Conservation (phyloP, 2,888 invertebrate genomes). For the Flexamia atlantica region DNA sequence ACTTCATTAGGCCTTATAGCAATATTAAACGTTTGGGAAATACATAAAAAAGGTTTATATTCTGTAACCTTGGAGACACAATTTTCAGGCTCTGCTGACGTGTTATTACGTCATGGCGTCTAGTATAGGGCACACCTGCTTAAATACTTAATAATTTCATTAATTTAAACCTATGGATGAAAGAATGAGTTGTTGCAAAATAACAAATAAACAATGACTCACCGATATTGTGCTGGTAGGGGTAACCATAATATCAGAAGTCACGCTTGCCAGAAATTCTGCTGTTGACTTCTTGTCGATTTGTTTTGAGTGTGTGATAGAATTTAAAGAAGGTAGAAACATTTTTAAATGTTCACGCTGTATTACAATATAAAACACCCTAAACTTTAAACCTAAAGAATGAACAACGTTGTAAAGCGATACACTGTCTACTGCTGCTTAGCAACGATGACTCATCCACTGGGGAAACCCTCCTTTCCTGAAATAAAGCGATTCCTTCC, state of each 20-base stretch:
- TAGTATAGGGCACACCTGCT: slow-evolving; percentile 50
- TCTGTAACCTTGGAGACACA: slow-evolving; percentile 27
- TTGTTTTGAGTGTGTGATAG: slow-evolving; percentile 48
- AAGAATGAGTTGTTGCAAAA: not conserved
- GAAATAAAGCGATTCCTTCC: slow-evolving; percentile 60
- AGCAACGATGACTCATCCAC: slow-evolving; percentile 62
- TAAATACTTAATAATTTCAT: not conserved
- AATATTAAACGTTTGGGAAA: too few relatives aligned
- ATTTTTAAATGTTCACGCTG: slow-evolving; percentile 44
- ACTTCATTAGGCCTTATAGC: too few relatives aligned
- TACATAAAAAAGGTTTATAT: too few relatives aligned
- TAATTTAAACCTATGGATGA: not conserved
- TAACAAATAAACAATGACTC: slow-evolving; percentile 59
- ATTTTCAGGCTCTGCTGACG: slow-evolving; percentile 58
- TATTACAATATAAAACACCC: not conserved
- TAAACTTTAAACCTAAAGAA: not conserved
- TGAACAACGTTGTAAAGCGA: not conserved
- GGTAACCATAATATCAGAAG: slow-evolving; percentile 59
- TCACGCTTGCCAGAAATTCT: slow-evolving; percentile 60
- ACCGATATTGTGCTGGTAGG: slow-evolving; percentile 60
- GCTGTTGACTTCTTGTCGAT: slow-evolving; percentile 55
- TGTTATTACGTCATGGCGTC: slow-evolving; percentile 62
- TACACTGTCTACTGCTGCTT: slow-evolving; percentile 50
- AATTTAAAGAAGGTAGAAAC: slow-evolving; percentile 51
- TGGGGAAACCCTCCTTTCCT: slow-evolving; percentile 63